Conservation (phyloP, 2,797 vertebrate genomes). For the Enteromius viviparus region DNA sequence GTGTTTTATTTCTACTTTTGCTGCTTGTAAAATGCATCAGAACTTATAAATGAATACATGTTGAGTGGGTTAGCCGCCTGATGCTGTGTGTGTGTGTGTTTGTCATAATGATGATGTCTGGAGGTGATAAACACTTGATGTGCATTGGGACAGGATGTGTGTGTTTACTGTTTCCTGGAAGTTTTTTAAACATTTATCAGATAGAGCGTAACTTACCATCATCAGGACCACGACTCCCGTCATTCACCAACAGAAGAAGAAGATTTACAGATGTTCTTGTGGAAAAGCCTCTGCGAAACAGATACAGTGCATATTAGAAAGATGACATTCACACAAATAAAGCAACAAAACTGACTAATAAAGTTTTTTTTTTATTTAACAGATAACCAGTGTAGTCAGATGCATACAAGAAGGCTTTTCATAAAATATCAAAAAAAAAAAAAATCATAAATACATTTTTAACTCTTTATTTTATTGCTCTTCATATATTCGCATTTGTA, state of each 20-base stretch:
- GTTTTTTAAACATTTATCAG: conserved; percentile 60
- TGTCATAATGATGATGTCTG: conserved; percentile 51
- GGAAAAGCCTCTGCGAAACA: neutral
- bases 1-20: neutral
- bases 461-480: neutral
- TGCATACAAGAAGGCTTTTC: neutral
- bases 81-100: neutral
- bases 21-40: neutral
- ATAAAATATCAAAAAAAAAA: neutral
- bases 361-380: neutral
- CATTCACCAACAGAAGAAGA: neutral
- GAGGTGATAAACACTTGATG: conserved; percentile 53
- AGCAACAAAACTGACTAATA: neutral
- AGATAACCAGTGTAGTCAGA: neutral
- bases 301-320: neutral
- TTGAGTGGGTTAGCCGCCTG: conserved; percentile 4
- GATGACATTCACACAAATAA: neutral
- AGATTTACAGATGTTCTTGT: neutral
- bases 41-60: neutral
- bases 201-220: conserved; percentile 18
- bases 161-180: conserved; percentile 39
- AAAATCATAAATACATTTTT: neutral
- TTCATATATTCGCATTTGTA: neutral
- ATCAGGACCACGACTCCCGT: neutral
- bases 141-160: conserved; percentile 39